These are phyloP conservation scores for Scarus forsteni DNA, from an alignment of 2,797 vertebrate genomes.

Conservation along the genomic window DNA sequence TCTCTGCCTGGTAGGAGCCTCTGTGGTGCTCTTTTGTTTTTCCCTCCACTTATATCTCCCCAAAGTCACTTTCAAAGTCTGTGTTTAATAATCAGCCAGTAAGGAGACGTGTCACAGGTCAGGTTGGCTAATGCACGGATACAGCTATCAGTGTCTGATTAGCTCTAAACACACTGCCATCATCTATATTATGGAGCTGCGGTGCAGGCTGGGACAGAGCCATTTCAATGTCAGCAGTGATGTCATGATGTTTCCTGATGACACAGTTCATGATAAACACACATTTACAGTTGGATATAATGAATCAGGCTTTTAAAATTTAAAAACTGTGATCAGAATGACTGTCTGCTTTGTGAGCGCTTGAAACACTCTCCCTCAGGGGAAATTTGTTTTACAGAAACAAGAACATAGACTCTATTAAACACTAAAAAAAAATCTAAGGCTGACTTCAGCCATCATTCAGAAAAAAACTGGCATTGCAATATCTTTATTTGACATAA, in stretches of 20 bases:
- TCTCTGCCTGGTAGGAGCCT: slow-evolving; percentile 61
- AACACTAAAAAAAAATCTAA: no score
- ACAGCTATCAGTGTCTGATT: slow-evolving; percentile 67
- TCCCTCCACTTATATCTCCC: slow-evolving; percentile 48
- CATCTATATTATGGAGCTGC: neutral
- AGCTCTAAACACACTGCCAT: slow-evolving; percentile 23
- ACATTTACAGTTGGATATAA: no score
- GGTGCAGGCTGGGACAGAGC: slow-evolving; percentile 5
- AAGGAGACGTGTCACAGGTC: slow-evolving; percentile 63
- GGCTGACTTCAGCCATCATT: no score
- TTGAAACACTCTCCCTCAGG: no score
- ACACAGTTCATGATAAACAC: no score
- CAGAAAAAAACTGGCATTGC: no score
- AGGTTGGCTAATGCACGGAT: slow-evolving; percentile 57
- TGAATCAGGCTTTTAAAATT: no score
- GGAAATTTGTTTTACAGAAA: no score
- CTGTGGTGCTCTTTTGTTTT: slow-evolving; percentile 58
- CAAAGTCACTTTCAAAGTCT: slow-evolving; percentile 76
- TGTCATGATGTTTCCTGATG: neutral
- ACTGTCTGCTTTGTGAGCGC: no score
- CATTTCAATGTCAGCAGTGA: neutral
- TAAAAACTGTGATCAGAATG: no score
- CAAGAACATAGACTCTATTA: no score
- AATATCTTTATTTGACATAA: no score
- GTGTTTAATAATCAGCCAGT: slow-evolving; percentile 69